Percentiles rank a stretch among this genome's conserved stretches.
Conservation (phyloP, 2,888 invertebrate species). For the Cylloceria caligata region DNA sequence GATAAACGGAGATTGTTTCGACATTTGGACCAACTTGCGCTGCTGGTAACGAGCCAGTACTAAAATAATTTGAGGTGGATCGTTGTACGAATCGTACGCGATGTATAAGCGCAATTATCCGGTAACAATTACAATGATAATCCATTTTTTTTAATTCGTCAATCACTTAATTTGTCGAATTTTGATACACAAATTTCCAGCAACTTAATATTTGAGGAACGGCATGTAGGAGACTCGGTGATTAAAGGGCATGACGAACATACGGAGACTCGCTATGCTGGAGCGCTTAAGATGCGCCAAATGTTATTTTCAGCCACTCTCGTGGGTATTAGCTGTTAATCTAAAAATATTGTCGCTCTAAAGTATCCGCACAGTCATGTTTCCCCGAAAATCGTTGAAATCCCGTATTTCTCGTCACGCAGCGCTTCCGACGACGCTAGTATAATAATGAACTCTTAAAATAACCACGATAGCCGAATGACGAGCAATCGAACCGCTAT, state of each 20-base stretch:
- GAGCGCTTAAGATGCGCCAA: conserved; percentile 53
- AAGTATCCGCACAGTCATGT: conserved; percentile 24
- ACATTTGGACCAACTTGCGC: conserved; percentile 55
- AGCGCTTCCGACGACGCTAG: conserved; percentile 13
- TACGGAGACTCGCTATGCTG: conserved; percentile 60
- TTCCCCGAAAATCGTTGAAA: conserved; percentile 22
- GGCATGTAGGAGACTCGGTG: not conserved
- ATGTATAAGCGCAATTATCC: conserved; percentile 37
- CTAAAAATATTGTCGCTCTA: conserved; percentile 68
- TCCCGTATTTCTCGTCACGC: not conserved
- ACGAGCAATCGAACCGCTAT: not conserved
- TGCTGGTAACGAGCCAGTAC: conserved; percentile 65
- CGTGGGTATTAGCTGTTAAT: conserved; percentile 56
- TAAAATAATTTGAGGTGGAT: conserved; percentile 64
- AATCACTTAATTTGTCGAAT: not conserved
- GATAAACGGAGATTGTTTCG: conserved; percentile 63
- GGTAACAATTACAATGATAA: conserved; percentile 6
- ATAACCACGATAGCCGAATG: conserved; percentile 4
- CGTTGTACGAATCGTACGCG: conserved; percentile 28
- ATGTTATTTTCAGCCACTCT: conserved; percentile 71
- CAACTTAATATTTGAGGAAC: not conserved
- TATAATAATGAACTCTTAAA: not conserved
- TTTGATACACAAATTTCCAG: not conserved
- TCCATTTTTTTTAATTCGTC: not conserved
- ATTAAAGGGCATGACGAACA: not conserved